Percentiles rank a stretch among this genome's conserved stretches.
Conservation (phyloP, 2,113 vertebrate species). For the Urocynchramus pylzowi region DNA sequence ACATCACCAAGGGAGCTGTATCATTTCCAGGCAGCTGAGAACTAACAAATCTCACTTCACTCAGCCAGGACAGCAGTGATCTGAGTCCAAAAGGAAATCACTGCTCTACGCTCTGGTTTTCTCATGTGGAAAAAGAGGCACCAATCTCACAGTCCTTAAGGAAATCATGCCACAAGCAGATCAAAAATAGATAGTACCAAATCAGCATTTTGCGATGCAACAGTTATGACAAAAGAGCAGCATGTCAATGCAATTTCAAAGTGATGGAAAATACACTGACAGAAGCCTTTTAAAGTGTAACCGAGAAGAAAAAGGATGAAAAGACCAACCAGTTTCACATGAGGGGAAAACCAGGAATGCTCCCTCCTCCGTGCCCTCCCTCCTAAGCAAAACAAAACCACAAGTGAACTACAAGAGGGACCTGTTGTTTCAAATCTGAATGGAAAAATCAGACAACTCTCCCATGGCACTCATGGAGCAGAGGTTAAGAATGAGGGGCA, state of each 20-base stretch:
- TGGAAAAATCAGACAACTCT: conserved; percentile 62
- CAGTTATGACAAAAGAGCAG: conserved; percentile 16
- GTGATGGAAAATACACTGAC: conserved; percentile 34
- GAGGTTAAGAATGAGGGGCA: conserved; percentile 43
- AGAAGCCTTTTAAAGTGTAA: conserved; percentile 45
- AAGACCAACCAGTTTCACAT: conserved; percentile 29
- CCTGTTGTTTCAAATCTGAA: conserved; percentile 52
- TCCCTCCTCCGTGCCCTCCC: background rate
- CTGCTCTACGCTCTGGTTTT: background rate
- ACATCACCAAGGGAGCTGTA: background rate
- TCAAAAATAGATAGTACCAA: background rate
- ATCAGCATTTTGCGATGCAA: background rate
- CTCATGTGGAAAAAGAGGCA: background rate
- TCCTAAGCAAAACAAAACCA: conserved; percentile 1
- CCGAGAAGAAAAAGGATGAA: conserved; percentile 2
- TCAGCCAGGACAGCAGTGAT: background rate
- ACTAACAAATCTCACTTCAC: background rate
- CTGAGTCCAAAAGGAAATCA: background rate
- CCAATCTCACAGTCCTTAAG: background rate
- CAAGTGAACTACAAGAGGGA: conserved; percentile 22
- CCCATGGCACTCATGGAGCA: conserved; percentile 34
- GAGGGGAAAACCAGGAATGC: background rate
- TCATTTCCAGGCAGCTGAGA: background rate
- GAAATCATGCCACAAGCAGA: conserved; percentile 17
- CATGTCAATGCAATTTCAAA: conserved; percentile 25